These are phyloP conservation scores for Drosophila mayri DNA, from an alignment of 1,140 invertebrate genomes.

Conservation along the genomic window DNA sequence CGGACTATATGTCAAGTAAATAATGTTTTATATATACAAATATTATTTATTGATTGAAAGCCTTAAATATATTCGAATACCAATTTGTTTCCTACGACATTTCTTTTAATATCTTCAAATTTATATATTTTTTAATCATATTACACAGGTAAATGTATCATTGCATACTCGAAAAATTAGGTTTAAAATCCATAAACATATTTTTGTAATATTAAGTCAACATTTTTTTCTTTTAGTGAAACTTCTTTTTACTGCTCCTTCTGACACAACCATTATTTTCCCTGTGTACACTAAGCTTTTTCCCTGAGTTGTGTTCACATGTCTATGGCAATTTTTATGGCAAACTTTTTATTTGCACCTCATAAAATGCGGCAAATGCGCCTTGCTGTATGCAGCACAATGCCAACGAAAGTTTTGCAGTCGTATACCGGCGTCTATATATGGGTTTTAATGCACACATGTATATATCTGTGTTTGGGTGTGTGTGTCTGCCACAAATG, in stretches of 20 bases:
- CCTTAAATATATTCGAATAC: too few species aligned
- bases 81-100: too few species aligned
- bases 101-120: too few species aligned
- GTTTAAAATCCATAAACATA: too few species aligned
- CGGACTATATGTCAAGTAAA: too few species aligned
- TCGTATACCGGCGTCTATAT: constrained; percentile 28
- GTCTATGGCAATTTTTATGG: constrained; percentile 80
- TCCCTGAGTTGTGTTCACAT: constrained; percentile 45
- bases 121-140: too few species aligned
- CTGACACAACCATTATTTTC: constrained; percentile 6
- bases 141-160: not conserved
- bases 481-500: constrained; percentile 78
- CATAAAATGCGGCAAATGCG: constrained; percentile 80
- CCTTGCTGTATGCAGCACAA: constrained; percentile 75
- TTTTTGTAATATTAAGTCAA: too few species aligned
- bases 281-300: constrained; percentile 5
- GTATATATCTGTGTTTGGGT: constrained; percentile 19
- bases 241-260: too few species aligned
- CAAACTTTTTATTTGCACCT: constrained; percentile 83
- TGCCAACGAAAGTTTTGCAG: constrained; percentile 55
- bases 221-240: not conserved
- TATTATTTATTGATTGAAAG: not conserved
- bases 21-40: not conserved
- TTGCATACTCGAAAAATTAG: too few species aligned
- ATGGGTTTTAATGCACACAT: constrained; percentile 3